phyloP scores from a whole-genome alignment of 2,113 vertebrate species.

The Felis chaus region DNA sequence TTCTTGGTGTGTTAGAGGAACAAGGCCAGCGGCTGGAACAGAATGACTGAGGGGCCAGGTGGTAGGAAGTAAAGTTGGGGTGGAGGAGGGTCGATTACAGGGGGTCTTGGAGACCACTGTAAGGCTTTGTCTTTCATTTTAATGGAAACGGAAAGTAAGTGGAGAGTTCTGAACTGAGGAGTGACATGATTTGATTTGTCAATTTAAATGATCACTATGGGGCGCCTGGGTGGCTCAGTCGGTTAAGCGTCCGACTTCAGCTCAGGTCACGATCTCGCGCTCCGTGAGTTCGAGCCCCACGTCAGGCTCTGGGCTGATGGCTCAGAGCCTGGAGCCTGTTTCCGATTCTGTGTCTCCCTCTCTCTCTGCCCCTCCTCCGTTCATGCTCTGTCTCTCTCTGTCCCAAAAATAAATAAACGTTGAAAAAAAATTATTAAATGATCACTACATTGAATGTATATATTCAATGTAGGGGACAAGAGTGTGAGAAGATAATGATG shows the following conservation, averaged over 20 bases:
- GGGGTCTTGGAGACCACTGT: too few relatives aligned
- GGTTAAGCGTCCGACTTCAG: too few relatives aligned
- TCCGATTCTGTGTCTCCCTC: too few relatives aligned
- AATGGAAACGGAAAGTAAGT: background rate
- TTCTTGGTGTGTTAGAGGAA: background rate
- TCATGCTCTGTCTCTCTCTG: too few relatives aligned
- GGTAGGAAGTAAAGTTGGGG: background rate
- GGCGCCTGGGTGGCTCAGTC: too few relatives aligned
- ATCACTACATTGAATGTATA: background rate
- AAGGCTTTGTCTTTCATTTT: background rate
- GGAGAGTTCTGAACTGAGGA: background rate
- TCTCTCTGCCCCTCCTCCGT: too few relatives aligned
- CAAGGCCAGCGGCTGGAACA: too few relatives aligned
- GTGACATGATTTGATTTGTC: background rate
- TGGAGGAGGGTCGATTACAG: background rate
- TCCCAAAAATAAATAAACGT: too few relatives aligned
- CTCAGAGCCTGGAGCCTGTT: too few relatives aligned
- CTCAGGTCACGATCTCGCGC: too few relatives aligned
- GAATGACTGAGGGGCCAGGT: background rate
- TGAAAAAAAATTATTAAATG: background rate
- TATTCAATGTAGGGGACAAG: background rate
- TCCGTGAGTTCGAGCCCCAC: too few relatives aligned
- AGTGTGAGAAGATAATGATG: background rate
- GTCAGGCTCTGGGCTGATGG: too few relatives aligned
- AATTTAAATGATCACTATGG: background rate